A percentile compares a stretch with the other conserved stretches of the same genome.
Evolutionary conservation across 2,113 vertebrate genomes (phyloP).

Genomic region (Austrofundulus limnaeus): DNA sequence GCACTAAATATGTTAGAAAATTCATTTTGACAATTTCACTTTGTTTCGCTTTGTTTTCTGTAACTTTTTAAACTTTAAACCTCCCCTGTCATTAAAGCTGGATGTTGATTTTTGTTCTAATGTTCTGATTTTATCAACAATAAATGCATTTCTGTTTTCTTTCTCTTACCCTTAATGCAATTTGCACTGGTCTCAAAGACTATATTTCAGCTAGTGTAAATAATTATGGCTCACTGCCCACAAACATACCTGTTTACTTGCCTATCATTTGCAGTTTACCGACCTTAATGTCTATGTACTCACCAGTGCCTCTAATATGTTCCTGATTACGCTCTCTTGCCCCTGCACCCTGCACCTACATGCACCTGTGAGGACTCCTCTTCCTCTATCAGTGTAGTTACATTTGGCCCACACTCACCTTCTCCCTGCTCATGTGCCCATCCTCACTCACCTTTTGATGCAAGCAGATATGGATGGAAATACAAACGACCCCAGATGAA

Average conservation of each 20-base stretch:
- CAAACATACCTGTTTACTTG: slow-evolving; percentile 43
- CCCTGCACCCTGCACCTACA: slow-evolving; percentile 35
- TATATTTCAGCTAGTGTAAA: slow-evolving; percentile 48
- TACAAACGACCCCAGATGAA: slow-evolving; percentile 73
- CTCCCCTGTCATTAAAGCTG: slow-evolving; percentile 6
- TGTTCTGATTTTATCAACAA: slow-evolving; percentile 24
- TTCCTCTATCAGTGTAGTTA: slow-evolving; percentile 48
- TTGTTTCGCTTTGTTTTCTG: background rate
- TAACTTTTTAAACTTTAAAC: slow-evolving; percentile 22
- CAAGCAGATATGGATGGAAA: slow-evolving; percentile 79
- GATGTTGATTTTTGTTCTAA: background rate
- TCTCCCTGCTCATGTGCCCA: slow-evolving; percentile 44
- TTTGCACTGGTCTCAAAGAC: slow-evolving; percentile 31
- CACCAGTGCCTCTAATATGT: slow-evolving; percentile 32
- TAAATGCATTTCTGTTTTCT: slow-evolving; percentile 31
- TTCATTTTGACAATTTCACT: slow-evolving; percentile 24
- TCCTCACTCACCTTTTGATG: slow-evolving; percentile 57
- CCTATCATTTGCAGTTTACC: slow-evolving; percentile 41
- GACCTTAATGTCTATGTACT: slow-evolving; percentile 37
- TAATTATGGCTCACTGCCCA: slow-evolving; percentile 42
- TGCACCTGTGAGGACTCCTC: slow-evolving; percentile 37
- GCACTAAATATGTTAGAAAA: slow-evolving; percentile 29
- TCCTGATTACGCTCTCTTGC: slow-evolving; percentile 44
- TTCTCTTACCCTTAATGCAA: slow-evolving; percentile 33
- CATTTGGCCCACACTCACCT: slow-evolving; percentile 64